Evolutionary conservation across 2,888 invertebrate genomes (phyloP).

Genomic region (Drosophila peninsularis): DNA sequence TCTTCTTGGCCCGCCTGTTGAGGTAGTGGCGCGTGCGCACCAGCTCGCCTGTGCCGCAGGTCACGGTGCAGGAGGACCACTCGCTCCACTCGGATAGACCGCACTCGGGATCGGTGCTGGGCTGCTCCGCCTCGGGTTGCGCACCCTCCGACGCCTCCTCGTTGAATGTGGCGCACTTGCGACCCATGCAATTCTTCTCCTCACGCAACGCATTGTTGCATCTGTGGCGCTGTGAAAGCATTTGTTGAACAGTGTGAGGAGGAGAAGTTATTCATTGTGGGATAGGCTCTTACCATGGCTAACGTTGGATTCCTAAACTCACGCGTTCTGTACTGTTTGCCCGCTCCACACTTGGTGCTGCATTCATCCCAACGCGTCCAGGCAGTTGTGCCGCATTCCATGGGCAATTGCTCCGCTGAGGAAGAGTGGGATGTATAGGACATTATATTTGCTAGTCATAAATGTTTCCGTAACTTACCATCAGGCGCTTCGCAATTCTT

Average conservation of each 20-base stretch:
- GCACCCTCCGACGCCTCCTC: constrained; percentile 66
- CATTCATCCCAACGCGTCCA: constrained; percentile 86
- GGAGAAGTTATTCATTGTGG: too few species aligned
- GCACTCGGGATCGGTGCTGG: constrained; percentile 86
- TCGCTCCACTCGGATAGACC: constrained; percentile 90
- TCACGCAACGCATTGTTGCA: constrained; percentile 80
- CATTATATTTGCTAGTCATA: too few species aligned
- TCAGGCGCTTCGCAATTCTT: constrained; percentile 88
- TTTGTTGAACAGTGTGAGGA: background rate
- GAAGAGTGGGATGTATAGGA: too few species aligned
- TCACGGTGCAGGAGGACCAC: constrained; percentile 92
- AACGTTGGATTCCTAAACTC: constrained; percentile 81
- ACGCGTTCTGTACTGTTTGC: constrained; percentile 83
- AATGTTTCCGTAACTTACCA: constrained; percentile 65
- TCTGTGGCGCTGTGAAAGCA: constrained; percentile 58
- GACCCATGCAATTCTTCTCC: constrained; percentile 84
- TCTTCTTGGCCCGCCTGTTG: constrained; percentile 87
- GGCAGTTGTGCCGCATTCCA: constrained; percentile 81
- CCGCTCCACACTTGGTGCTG: constrained; percentile 85
- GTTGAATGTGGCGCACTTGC: constrained; percentile 78
- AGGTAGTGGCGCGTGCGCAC: constrained; percentile 89
- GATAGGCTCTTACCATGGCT: constrained; percentile 58
- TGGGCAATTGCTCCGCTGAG: constrained; percentile 83
- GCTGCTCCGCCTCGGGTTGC: constrained; percentile 47
- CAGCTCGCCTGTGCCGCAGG: constrained; percentile 89